Percentiles rank a stretch among this genome's conserved stretches.
Evolutionary conservation across 2,113 vertebrate species (phyloP).

Genomic region (Thunnus maccoyii): DNA sequence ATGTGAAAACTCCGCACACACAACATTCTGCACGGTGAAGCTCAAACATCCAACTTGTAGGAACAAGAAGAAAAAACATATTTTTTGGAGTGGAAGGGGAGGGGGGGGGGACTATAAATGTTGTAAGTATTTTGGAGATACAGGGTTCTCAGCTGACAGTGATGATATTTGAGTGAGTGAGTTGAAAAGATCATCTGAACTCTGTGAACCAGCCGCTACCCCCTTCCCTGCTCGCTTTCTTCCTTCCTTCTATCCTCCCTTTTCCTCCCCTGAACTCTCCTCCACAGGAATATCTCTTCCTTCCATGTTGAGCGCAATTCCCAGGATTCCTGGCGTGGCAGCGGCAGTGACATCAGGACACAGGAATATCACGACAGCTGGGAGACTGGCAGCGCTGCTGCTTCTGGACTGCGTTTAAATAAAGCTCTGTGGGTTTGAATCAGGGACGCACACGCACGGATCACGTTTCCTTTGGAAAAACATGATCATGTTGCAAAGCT

Average conservation of each 20-base stretch:
- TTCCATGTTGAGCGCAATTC: slow-evolving; percentile 18
- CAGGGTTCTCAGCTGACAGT: neutral
- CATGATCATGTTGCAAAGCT: neutral
- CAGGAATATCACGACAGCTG: slow-evolving; percentile 58
- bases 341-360: slow-evolving; percentile 50
- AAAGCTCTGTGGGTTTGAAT: slow-evolving; percentile 15
- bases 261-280: slow-evolving; percentile 57
- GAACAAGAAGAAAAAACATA: too few species aligned
- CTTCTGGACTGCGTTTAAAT: slow-evolving; percentile 25
- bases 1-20: too few species aligned
- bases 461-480: neutral
- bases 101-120: too few species aligned
- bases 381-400: neutral
- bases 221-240: slow-evolving; percentile 6
- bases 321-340: slow-evolving; percentile 40
- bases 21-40: too few species aligned
- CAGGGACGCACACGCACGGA: neutral
- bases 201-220: neutral
- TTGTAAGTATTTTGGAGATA: too few species aligned
- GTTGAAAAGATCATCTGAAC: slow-evolving; percentile 13
- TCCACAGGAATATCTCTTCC: slow-evolving; percentile 33
- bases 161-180: neutral
- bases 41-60: too few species aligned
- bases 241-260: slow-evolving; percentile 35
- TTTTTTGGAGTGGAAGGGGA: too few species aligned